phyloP scores from a whole-genome alignment of 37 sponge, comb jelly and placozoan genomes.

The Hexactinellida sp. region DNA sequence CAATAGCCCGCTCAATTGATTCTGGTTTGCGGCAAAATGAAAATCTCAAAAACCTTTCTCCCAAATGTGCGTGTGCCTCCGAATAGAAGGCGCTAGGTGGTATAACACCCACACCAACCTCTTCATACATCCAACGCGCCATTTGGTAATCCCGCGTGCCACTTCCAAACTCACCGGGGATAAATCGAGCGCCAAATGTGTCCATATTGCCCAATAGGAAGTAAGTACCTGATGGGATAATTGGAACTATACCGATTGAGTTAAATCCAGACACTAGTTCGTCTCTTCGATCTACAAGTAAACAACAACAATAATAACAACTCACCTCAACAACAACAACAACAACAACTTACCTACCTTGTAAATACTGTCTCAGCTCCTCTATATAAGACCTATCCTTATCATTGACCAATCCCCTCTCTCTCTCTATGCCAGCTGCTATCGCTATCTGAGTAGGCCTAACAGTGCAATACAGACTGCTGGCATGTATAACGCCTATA shows the following conservation, averaged over 20 bases:
- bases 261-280: conserved; percentile 50
- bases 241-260: conserved; percentile 65
- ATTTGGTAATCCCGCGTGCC: background rate
- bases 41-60: background rate
- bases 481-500: conserved; percentile 32
- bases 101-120: conserved; percentile 14
- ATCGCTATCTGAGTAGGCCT: conserved; percentile 47
- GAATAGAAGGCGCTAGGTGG: conserved; percentile 8
- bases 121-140: background rate
- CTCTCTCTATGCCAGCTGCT: background rate
- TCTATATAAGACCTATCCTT: background rate
- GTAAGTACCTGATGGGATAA: conserved; percentile 83
- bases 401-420: background rate
- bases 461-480: conserved; percentile 48
- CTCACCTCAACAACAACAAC: conserved; percentile 26
- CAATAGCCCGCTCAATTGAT: background rate
- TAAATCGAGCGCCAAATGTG: conserved; percentile 25
- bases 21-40: background rate
- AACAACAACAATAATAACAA: conserved; percentile 18
- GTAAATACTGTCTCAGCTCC: background rate
- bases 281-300: conserved; percentile 55
- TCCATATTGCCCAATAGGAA: conserved; percentile 80
- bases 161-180: background rate
- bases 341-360: background rate
- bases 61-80: background rate